A percentile compares a stretch with the other conserved stretches of the same genome.
Conservation (phyloP, 2,797 vertebrate genomes). For the Paguma larvata region DNA sequence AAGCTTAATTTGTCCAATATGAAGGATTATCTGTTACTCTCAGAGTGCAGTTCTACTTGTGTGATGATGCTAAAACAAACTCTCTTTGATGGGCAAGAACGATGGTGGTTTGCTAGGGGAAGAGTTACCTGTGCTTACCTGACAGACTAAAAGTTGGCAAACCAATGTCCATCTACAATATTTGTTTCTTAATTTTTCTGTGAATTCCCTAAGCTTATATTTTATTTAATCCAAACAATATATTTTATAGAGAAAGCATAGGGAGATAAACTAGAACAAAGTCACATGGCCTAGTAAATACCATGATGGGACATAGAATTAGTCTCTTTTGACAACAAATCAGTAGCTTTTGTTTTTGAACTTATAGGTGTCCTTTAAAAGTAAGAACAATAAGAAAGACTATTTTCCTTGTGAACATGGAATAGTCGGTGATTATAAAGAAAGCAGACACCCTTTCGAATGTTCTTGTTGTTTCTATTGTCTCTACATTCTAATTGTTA, state of each 20-base stretch:
- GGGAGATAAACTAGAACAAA: conserved; percentile 13
- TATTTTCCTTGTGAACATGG: not conserved
- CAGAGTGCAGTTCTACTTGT: not conserved
- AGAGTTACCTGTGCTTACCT: not conserved
- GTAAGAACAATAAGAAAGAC: not conserved
- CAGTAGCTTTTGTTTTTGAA: not conserved
- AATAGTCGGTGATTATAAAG: not conserved
- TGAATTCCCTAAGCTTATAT: not conserved
- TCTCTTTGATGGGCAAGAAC: not conserved
- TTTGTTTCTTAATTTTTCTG: not conserved
- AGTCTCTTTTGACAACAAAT: not conserved
- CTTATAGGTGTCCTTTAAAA: not conserved
- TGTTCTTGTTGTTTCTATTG: not conserved
- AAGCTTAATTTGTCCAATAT: not conserved
- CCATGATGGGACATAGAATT: not conserved
- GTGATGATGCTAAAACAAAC: not conserved
- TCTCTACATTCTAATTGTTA: not conserved
- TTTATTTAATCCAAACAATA: not conserved
- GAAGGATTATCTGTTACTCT: not conserved
- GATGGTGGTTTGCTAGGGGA: not conserved
- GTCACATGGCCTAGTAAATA: not conserved
- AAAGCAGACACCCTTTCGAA: not conserved
- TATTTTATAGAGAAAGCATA: conserved; percentile 1
- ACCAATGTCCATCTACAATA: not conserved
- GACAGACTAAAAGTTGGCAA: not conserved